Percentiles rank a stretch among this genome's conserved stretches.
Conservation (phyloP, 2,113 vertebrate species). For the Scophthalmus maximus region DNA sequence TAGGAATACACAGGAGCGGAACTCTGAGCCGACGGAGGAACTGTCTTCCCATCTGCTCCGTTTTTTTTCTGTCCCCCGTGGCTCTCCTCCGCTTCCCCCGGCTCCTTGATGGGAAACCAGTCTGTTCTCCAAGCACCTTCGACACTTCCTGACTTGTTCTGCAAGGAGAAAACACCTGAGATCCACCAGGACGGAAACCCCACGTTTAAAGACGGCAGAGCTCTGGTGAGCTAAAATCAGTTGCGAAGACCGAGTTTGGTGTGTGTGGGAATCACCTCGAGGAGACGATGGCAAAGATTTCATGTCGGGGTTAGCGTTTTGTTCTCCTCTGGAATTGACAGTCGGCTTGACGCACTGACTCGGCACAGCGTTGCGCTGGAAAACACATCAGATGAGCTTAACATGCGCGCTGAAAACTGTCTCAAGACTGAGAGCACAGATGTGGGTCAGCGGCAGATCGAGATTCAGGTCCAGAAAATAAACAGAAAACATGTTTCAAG, state of each 20-base stretch:
- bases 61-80: slow-evolving; percentile 16
- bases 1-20: background rate
- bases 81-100: background rate
- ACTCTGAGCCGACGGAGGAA: slow-evolving; percentile 27
- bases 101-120: slow-evolving; percentile 63
- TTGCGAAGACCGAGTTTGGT: background rate
- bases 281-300: background rate
- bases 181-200: no score
- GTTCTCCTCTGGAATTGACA: background rate
- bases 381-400: slow-evolving; percentile 58
- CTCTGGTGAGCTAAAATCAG: background rate
- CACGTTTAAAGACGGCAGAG: no score
- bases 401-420: slow-evolving; percentile 46
- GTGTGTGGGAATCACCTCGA: background rate
- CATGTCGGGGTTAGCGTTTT: slow-evolving; percentile 33
- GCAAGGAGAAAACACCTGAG: slow-evolving; percentile 41
- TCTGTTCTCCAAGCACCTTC: slow-evolving; percentile 42
- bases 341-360: slow-evolving; percentile 19
- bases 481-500: background rate
- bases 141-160: slow-evolving; percentile 57
- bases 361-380: slow-evolving; percentile 55
- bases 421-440: slow-evolving; percentile 30
- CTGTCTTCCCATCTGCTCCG: slow-evolving; percentile 48
- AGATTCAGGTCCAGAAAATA: slow-evolving; percentile 10
- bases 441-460: slow-evolving; percentile 51